Evolutionary conservation across 2,888 invertebrate species (phyloP), one percentile per base, ranked within the genome.

Genomic region (Autographa gamma): DNA sequence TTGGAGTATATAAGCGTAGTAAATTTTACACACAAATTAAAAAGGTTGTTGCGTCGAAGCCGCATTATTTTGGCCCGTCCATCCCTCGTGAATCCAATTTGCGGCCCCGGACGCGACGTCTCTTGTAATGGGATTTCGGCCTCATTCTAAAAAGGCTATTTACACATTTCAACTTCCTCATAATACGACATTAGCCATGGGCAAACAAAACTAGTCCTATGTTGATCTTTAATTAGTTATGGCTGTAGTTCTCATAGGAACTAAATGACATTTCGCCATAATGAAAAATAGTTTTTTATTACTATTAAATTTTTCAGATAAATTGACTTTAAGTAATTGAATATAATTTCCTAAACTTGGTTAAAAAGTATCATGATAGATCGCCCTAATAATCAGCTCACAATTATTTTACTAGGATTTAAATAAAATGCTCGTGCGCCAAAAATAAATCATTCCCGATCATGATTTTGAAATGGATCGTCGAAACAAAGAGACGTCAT

Each of bases 81-180:
- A 89, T 90, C 88, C 88, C 88, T 88, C 87, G 88, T 88, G 89
- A 91, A 93, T 92, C 92, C 91, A 93, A 93, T 93, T 93, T 93
- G 90, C 87, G 87, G 83, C 85, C 81, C 81, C 85, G 86, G 87
- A 86, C 89, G 85, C 89, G 86, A 88, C 89, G 89, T 89, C 89
- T 89, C 89, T 82, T 85, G 85, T 93, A 93, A 93, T 93, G 89
- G 91, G 91, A 92, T 94, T 93, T 91, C 83, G 86, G 87, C 79
- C 84, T 86, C 85, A 84, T 87, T 90, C 88, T 89, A 90, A 91
- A 92, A 92, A 91, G 89, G 86, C 89, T 90, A 91, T 92, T 91
- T 91, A 91, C 84, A 85, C 86, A 84, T 83, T 84, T 87, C 83
- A 85, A 83, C 83, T 81, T 84, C 82, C 83, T 85, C 75, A 81